A percentile compares a stretch with the other conserved stretches of the same genome.
phyloP scores from a whole-genome alignment of 2,888 invertebrate genomes.

The Aphrophora alni region DNA sequence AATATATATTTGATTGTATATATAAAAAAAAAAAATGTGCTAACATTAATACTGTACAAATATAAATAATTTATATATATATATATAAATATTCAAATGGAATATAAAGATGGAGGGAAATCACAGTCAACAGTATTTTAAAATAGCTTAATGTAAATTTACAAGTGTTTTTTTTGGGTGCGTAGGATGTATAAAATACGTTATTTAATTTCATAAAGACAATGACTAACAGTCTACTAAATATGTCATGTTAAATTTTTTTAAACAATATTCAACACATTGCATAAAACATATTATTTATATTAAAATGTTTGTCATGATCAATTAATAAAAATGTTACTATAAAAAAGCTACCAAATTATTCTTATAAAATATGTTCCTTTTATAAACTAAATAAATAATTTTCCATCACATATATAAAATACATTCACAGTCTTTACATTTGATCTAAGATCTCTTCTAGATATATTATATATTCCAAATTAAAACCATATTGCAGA shows the following conservation, averaged over 20 bases:
- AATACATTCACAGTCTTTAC: neutral
- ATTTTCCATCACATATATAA: constrained; percentile 11
- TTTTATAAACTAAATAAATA: neutral
- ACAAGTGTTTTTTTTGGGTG: neutral
- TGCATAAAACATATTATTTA: neutral
- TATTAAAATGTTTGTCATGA: neutral
- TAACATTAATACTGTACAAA: neutral
- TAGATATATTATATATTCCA: neutral
- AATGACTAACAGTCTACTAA: neutral
- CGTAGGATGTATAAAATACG: neutral
- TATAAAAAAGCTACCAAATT: neutral
- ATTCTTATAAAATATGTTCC: neutral
- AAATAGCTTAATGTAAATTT: neutral
- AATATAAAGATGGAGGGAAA: neutral
- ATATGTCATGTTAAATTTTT: neutral
- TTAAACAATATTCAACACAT: neutral
- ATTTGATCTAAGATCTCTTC: neutral
- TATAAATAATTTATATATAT: neutral
- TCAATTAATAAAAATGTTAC: neutral
- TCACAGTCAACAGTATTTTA: neutral
- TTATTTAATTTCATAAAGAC: neutral
- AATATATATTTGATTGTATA: neutral
- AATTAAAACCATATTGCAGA: neutral
- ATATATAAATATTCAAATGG: constrained; percentile 2
- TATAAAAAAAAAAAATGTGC: neutral